These are phyloP conservation scores for Rhincodon typus DNA, from an alignment of 2,797 vertebrate genomes.

Conservation along the genomic window DNA sequence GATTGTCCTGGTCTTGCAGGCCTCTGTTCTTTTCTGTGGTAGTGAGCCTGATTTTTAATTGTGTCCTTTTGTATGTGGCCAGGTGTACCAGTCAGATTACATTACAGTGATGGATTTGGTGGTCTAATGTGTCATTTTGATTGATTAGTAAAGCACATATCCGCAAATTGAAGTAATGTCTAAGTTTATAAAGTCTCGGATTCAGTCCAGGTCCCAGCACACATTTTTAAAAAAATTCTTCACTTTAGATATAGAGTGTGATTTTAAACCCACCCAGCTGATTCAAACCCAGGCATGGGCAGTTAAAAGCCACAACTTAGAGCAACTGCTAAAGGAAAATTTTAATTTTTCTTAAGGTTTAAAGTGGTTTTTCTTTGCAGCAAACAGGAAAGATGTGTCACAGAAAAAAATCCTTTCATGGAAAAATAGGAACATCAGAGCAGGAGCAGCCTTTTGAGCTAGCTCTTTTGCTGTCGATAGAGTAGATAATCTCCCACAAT, in stretches of 20 bases:
- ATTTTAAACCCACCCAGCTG: not conserved
- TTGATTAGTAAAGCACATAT: conserved; percentile 7
- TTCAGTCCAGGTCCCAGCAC: not conserved
- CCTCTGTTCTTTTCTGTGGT: not conserved
- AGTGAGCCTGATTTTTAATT: conserved; percentile 17
- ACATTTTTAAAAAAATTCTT: not conserved
- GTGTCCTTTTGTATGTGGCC: conserved; percentile 14
- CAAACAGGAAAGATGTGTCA: not conserved
- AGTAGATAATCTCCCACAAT: no score
- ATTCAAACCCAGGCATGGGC: not conserved
- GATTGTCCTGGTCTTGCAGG: not conserved
- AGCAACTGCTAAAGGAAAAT: no score
- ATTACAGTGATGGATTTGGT: conserved; percentile 14
- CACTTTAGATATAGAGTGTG: not conserved
- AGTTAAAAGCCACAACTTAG: no score
- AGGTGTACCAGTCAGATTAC: not conserved
- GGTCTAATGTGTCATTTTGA: conserved; percentile 32
- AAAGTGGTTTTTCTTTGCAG: not conserved
- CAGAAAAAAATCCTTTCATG: no score
- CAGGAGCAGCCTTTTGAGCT: no score
- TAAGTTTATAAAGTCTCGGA: not conserved
- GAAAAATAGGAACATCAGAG: no score
- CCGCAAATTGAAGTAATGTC: conserved; percentile 22
- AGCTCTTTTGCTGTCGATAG: no score
- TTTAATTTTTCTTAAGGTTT: no score